phyloP scores from a whole-genome alignment of 2,888 invertebrate species.

The Agrochola lychnidis region DNA sequence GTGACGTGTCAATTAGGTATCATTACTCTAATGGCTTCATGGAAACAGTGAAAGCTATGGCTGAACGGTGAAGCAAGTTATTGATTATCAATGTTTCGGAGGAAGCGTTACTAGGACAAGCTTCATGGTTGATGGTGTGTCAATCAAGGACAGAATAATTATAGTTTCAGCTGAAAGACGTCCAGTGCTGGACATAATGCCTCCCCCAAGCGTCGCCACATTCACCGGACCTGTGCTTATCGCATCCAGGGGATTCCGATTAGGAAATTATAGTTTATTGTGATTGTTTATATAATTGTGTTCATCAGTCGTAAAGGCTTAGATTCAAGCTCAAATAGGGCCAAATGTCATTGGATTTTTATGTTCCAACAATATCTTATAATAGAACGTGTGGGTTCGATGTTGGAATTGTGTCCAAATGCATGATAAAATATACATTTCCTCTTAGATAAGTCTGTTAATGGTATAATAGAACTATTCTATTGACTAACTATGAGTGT shows the following conservation, averaged over 20 bases:
- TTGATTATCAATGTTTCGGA: conserved; percentile 13
- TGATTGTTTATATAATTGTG: neutral
- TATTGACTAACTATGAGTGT: neutral
- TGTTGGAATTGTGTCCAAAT: neutral
- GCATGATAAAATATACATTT: neutral
- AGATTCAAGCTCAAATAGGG: neutral
- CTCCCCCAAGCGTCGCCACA: neutral
- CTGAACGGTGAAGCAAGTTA: neutral
- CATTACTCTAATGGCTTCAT: conserved; percentile 22
- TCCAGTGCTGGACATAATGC: neutral
- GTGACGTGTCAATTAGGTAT: conserved; percentile 34
- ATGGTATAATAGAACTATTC: neutral
- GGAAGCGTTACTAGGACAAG: neutral
- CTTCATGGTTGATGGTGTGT: conserved; percentile 1
- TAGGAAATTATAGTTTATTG: neutral
- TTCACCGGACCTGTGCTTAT: neutral
- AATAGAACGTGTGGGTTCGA: neutral
- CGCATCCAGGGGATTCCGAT: neutral
- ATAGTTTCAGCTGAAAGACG: neutral
- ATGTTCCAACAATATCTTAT: neutral
- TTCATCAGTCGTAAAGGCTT: conserved; percentile 1
- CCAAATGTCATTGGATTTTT: neutral
- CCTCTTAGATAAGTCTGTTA: neutral
- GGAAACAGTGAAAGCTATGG: conserved; percentile 26
- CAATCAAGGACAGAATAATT: neutral